Conservation (phyloP, 2,113 vertebrate genomes). For the Rynchops niger region DNA sequence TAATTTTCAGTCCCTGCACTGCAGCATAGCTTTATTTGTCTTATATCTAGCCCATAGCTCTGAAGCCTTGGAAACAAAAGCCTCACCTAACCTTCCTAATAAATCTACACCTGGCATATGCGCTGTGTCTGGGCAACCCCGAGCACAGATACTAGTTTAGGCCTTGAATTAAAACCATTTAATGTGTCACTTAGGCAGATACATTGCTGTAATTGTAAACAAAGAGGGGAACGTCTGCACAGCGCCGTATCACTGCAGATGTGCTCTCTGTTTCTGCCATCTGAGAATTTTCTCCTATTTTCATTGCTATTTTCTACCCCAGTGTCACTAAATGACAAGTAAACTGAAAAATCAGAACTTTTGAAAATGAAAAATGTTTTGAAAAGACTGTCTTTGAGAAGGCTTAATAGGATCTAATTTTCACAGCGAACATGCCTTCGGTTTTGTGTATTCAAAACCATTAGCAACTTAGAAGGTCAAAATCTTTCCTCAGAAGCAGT, state of each 20-base stretch:
- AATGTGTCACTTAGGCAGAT: neutral
- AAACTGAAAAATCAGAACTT: neutral
- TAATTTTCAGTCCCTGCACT: neutral
- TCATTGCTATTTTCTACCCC: neutral
- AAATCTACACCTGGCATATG: neutral
- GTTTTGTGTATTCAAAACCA: neutral
- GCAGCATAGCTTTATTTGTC: neutral
- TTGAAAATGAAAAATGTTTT: neutral
- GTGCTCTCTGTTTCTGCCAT: neutral
- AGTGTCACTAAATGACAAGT: neutral
- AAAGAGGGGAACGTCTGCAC: neutral
- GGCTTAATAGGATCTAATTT: neutral
- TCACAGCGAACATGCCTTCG: neutral
- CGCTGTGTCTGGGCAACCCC: neutral
- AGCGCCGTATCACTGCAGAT: fast-evolving
- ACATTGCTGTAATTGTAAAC: neutral
- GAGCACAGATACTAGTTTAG: neutral
- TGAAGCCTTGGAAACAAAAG: neutral
- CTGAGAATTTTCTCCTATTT: neutral
- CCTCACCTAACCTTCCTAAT: neutral
- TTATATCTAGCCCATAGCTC: neutral
- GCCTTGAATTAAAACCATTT: neutral
- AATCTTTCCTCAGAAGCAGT: neutral
- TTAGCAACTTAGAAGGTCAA: neutral
- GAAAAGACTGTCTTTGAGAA: neutral